These are phyloP conservation scores for Gryllus bimaculatus DNA, from an alignment of 1,140 invertebrate species.

Conservation along the genomic window DNA sequence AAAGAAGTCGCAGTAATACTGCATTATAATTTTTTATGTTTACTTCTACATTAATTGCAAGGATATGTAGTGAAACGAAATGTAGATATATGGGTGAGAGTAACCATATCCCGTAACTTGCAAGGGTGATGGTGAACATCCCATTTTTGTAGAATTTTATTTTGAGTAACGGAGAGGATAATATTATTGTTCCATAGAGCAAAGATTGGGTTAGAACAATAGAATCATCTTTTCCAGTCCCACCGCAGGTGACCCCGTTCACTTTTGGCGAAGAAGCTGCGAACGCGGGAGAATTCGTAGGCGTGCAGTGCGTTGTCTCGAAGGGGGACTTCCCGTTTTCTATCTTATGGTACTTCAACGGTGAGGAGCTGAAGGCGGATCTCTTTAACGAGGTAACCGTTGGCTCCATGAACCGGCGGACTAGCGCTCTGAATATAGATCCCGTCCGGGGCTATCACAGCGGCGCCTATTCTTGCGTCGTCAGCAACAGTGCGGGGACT, in stretches of 20 bases:
- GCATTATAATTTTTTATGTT: too few relatives aligned
- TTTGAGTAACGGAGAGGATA: too few relatives aligned
- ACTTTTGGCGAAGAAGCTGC: slow-evolving; percentile 21
- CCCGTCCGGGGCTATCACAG: slow-evolving; percentile 28
- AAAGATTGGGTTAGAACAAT: too few relatives aligned
- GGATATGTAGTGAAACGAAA: too few relatives aligned
- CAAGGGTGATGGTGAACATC: too few relatives aligned
- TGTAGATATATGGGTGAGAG: too few relatives aligned
- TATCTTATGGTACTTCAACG: slow-evolving; percentile 32
- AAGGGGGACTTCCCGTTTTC: slow-evolving; percentile 34
- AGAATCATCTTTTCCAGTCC: slow-evolving; percentile 16
- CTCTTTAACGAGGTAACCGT: slow-evolving; percentile 28
- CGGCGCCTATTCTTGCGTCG: slow-evolving; percentile 25
- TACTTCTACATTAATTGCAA: too few relatives aligned
- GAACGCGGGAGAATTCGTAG: slow-evolving; percentile 35
- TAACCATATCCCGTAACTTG: too few relatives aligned
- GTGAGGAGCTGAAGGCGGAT: slow-evolving; percentile 21
- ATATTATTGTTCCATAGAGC: too few relatives aligned
- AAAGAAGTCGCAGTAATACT: too few relatives aligned
- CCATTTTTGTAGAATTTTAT: too few relatives aligned
- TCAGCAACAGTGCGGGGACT: slow-evolving; percentile 57
- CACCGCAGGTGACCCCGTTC: slow-evolving; percentile 20
- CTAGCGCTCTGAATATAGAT: slow-evolving; percentile 36
- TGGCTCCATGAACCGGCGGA: slow-evolving; percentile 32
- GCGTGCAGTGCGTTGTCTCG: slow-evolving; percentile 30